Evolutionary conservation across 2,888 invertebrate species (phyloP).

Genomic region (Lepas anatifera): DNA sequence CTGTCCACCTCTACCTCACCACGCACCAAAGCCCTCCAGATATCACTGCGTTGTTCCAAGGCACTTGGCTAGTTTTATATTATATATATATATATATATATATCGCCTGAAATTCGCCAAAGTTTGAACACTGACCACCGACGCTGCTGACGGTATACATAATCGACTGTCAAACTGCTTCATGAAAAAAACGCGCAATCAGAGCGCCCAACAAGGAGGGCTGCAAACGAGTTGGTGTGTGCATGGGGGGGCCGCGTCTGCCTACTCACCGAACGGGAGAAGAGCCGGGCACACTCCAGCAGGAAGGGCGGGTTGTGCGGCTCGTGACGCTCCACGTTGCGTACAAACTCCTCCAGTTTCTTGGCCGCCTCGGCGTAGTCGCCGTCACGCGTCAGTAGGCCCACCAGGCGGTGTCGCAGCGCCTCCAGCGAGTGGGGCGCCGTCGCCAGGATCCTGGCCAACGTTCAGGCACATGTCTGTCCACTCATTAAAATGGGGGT

Average conservation of each 20-base stretch:
- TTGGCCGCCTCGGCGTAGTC: conserved; percentile 58
- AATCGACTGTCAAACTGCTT: no score
- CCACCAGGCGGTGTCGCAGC: conserved; percentile 49
- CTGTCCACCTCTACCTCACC: no score
- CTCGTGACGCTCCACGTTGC: conserved; percentile 55
- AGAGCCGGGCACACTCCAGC: conserved; percentile 51
- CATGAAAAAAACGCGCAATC: no score
- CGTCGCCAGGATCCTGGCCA: conserved; percentile 51
- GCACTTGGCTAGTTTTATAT: no score
- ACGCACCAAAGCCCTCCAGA: no score
- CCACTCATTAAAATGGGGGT: no score
- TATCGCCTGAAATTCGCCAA: background rate
- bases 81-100: background rate
- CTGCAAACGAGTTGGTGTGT: no score
- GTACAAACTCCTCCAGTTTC: conserved; percentile 53
- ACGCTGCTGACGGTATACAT: no score
- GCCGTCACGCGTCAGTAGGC: conserved; percentile 60
- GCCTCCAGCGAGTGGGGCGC: conserved; percentile 66
- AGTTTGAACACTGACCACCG: background rate
- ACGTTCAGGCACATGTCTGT: no score
- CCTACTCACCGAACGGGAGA: conserved; percentile 52
- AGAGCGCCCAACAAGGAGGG: no score
- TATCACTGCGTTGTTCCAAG: no score
- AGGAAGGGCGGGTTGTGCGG: conserved; percentile 60
- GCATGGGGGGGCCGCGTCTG: no score